Conservation (phyloP, 2,888 invertebrate species). For the Gari tellinella region DNA sequence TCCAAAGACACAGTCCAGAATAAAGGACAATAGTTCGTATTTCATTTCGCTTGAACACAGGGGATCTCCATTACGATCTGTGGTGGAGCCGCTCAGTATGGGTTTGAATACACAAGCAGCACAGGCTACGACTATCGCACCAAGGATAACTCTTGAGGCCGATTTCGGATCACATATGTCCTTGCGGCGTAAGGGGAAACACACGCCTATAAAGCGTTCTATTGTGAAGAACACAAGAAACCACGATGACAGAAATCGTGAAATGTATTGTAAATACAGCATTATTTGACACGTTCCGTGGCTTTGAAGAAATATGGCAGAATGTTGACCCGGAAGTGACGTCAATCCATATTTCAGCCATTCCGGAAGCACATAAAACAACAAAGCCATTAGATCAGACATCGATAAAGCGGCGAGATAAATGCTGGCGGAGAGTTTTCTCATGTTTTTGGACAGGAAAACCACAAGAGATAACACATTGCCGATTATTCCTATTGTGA, state of each 20-base stretch:
- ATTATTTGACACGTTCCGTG: conserved; percentile 90
- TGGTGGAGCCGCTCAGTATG: conserved; percentile 64
- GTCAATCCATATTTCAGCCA: conserved; percentile 76
- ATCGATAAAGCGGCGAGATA: conserved; percentile 93
- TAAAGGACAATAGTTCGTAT: conserved; percentile 65
- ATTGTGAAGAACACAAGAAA: conserved; percentile 77
- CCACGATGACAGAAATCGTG: conserved; percentile 79
- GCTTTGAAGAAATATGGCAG: conserved; percentile 58
- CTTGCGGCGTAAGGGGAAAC: conserved; percentile 75
- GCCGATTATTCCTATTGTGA: conserved; percentile 90
- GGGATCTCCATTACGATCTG: conserved; percentile 43
- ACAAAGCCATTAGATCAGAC: conserved; percentile 89
- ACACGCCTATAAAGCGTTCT: conserved; percentile 79
- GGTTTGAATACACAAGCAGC: conserved; percentile 76
- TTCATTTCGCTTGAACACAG: conserved; percentile 69
- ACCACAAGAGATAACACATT: conserved; percentile 91
- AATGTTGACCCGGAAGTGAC: conserved; percentile 46
- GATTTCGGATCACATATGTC: conserved; percentile 69
- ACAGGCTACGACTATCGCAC: conserved; percentile 60
- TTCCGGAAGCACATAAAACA: conserved; percentile 85
- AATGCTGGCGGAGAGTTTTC: conserved; percentile 89
- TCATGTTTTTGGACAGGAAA: conserved; percentile 90
- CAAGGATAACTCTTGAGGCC: conserved; percentile 67
- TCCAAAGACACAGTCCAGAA: conserved; percentile 77
- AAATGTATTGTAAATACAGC: conserved; percentile 87